Percentiles rank a stretch among this genome's conserved stretches.
Evolutionary conservation across 2,113 vertebrate genomes (phyloP).

Genomic region (Cromileptes altivelis): DNA sequence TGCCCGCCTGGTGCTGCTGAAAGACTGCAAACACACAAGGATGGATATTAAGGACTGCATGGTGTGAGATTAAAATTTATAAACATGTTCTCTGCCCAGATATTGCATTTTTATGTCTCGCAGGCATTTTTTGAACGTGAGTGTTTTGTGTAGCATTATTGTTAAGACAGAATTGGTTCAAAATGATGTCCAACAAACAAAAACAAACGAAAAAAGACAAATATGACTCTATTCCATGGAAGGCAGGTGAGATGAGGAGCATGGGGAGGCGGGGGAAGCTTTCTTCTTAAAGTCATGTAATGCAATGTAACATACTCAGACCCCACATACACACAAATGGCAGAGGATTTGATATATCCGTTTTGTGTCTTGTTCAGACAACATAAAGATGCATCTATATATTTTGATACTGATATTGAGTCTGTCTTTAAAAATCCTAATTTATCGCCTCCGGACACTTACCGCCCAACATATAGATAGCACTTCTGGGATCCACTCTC

Average conservation of each 20-base stretch:
- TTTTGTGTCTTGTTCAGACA: slow-evolving; percentile 72
- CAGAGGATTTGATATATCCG: slow-evolving; percentile 72
- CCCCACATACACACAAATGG: slow-evolving; percentile 31
- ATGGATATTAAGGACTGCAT: slow-evolving; percentile 44
- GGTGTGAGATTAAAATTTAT: slow-evolving; percentile 1
- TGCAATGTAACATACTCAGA: slow-evolving; percentile 35
- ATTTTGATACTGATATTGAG: slow-evolving; percentile 75
- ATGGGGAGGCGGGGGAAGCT: slow-evolving; percentile 23
- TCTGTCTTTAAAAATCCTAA: slow-evolving; percentile 76
- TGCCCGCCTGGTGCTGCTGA: slow-evolving; percentile 2
- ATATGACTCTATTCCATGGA: background rate
- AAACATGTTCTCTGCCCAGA: slow-evolving; percentile 4
- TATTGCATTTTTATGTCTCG: slow-evolving; percentile 30
- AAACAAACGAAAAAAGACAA: background rate
- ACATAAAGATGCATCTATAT: slow-evolving; percentile 80
- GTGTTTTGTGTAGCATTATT: slow-evolving; percentile 6
- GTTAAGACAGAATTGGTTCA: slow-evolving; percentile 1
- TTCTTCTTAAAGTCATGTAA: slow-evolving; percentile 31
- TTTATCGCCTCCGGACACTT: slow-evolving; percentile 60
- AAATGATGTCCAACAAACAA: background rate
- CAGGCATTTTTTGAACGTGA: slow-evolving; percentile 6
- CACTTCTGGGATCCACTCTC: slow-evolving; percentile 80
- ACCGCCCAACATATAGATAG: slow-evolving; percentile 76
- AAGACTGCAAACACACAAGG: slow-evolving; percentile 23
- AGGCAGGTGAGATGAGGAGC: slow-evolving; percentile 36